Conservation (phyloP, 2,888 invertebrate genomes). For the Dryadula phaetusa region DNA sequence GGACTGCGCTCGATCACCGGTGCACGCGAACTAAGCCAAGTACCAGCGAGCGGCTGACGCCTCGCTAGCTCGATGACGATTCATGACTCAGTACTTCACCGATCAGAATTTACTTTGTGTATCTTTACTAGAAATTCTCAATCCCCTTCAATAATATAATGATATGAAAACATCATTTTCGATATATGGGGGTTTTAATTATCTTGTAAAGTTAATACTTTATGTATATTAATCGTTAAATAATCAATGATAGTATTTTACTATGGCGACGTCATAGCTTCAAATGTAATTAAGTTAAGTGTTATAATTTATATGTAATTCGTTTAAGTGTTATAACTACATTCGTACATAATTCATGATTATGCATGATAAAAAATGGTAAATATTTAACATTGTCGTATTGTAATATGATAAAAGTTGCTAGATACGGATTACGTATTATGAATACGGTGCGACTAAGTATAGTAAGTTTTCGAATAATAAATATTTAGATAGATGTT, state of each 20-base stretch:
- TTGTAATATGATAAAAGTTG: slow-evolving; percentile 21
- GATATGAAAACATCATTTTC: background rate
- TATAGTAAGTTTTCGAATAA: background rate
- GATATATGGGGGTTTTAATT: background rate
- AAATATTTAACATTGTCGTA: slow-evolving; percentile 12
- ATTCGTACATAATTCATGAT: background rate
- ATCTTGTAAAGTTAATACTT: background rate
- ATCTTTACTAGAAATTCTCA: slow-evolving; percentile 45
- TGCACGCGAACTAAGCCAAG: slow-evolving; percentile 72
- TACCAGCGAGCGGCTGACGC: slow-evolving; percentile 20
- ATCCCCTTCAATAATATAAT: background rate
- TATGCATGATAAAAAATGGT: slow-evolving; percentile 1
- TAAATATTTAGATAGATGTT: background rate
- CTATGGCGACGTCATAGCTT: background rate
- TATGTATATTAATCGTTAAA: background rate
- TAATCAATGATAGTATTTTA: background rate
- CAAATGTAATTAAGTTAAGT: background rate
- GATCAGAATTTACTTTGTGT: slow-evolving; percentile 55
- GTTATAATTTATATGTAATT: background rate
- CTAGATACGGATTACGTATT: slow-evolving; percentile 1
- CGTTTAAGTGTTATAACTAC: background rate
- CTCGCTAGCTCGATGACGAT: slow-evolving; percentile 46
- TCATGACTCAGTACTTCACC: slow-evolving; percentile 70
- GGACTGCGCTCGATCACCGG: slow-evolving; percentile 68
- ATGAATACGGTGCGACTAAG: slow-evolving; percentile 4